phyloP scores from a whole-genome alignment of 2,888 invertebrate species.

The Ormyrus nitidulus region DNA sequence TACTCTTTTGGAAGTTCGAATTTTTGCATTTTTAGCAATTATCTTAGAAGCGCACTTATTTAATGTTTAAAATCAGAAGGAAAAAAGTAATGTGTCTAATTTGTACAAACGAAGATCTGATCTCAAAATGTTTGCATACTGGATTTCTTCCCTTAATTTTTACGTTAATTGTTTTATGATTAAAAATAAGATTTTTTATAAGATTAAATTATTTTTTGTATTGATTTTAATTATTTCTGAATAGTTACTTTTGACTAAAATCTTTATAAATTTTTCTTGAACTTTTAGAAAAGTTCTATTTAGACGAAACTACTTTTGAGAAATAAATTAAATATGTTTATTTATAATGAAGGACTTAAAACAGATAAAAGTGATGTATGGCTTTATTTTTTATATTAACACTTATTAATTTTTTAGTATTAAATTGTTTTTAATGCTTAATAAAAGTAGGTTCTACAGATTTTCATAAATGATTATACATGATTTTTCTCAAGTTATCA shows the following conservation, averaged over 20 bases:
- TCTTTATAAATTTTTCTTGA: neutral
- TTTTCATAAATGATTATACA: neutral
- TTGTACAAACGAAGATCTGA: conserved; percentile 24
- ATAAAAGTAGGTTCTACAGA: neutral
- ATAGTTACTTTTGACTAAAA: neutral
- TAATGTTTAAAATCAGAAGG: neutral
- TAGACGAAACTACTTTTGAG: neutral
- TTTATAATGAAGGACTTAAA: neutral
- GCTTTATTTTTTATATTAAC: neutral
- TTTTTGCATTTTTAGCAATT: conserved; percentile 30
- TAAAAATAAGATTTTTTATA: too few species aligned
- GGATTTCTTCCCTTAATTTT: conserved; percentile 15
- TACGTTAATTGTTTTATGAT: neutral
- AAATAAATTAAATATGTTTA: neutral
- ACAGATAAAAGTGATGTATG: neutral
- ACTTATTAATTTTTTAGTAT: neutral
- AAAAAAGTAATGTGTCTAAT: conserved; percentile 10
- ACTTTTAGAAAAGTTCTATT: neutral
- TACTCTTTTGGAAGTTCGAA: conserved; percentile 31
- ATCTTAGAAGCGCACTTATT: conserved; percentile 19
- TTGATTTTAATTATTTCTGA: neutral
- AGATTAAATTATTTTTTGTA: neutral
- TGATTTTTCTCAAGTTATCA: neutral
- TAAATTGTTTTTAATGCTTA: neutral
- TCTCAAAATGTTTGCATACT: conserved; percentile 7